These are phyloP conservation scores for Florisuga fusca DNA, from an alignment of 2,797 vertebrate genomes.

Conservation along the genomic window DNA sequence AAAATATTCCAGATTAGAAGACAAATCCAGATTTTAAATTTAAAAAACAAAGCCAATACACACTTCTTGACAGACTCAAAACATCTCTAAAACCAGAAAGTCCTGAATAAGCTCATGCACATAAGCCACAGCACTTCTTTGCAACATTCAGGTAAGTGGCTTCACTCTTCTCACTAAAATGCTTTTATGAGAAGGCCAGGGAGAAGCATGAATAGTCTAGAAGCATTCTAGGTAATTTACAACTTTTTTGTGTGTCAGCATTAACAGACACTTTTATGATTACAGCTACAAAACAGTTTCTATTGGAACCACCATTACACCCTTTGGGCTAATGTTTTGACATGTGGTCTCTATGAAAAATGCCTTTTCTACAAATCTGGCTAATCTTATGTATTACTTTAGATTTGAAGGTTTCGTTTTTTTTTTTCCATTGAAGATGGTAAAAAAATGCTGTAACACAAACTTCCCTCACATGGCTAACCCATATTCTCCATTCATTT, in stretches of 20 bases:
- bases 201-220: neutral
- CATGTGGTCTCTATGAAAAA: neutral
- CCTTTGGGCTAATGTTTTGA: neutral
- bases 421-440: neutral
- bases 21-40: neutral
- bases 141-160: accelerated
- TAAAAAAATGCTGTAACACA: neutral
- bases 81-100: neutral
- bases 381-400: neutral
- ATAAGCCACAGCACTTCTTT: neutral
- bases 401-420: neutral
- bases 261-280: neutral
- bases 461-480: neutral
- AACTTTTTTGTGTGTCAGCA: accelerated
- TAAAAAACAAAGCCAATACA: neutral
- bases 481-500: neutral
- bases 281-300: neutral
- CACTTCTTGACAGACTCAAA: neutral
- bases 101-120: neutral
- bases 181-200: neutral
- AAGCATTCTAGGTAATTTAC: neutral
- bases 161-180: neutral
- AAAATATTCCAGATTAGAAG: neutral
- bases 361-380: neutral
- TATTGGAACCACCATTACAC: neutral